Evolutionary conservation across 53 echinoderm and acorn worm genomes (phyloP), one percentile per base, ranked within the genome.

Genomic region (Arbacia lixula): DNA sequence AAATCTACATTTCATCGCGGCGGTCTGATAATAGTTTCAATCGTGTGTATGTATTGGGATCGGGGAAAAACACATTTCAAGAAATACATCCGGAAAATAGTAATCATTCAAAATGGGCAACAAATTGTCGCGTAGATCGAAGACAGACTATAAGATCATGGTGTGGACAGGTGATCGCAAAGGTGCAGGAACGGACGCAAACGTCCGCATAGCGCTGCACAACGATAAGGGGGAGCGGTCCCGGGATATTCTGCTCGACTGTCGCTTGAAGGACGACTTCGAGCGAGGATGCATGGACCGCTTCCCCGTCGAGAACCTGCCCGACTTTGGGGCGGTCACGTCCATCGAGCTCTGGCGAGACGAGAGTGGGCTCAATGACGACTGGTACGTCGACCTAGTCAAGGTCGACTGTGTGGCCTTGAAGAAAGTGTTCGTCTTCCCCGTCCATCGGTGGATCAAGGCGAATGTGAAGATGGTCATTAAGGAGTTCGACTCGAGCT

Each of bases 91-190:
- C n/a, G n/a, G n/a, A n/a, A n/a, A n/a, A n/a, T n/a, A n/a, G n/a
- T n/a, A n/a, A n/a, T n/a, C n/a, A n/a, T n/a, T n/a, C 65, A 86
- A 71, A 1, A n/a, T n/a, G n/a, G n/a, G n/a, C n/a, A n/a, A n/a
- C n/a, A n/a, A n/a, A n/a, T n/a, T n/a, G n/a, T n/a, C n/a, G n/a
- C n/a, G n/a, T n/a, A 17, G 6, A 20, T 1, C 46, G 20, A 50
- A 81, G 42, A n/a, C n/a, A n/a, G n/a, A n/a, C n/a, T 81, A 88
- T 56, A 84, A 61, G 0, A 63, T 96, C 42, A 49, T 81, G 3
- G 93, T 96, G 25, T 85, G 79, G 66, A 96, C 97, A 0, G 97
- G 97, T 9, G 97, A 96, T 58, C 46, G 74, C 21, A 94, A 94
- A 51, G 93, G 90, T 3, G 89, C 93, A 1, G 92, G 87, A 5